Conservation (phyloP, 2,797 vertebrate species). For the Malacoraja senta region DNA sequence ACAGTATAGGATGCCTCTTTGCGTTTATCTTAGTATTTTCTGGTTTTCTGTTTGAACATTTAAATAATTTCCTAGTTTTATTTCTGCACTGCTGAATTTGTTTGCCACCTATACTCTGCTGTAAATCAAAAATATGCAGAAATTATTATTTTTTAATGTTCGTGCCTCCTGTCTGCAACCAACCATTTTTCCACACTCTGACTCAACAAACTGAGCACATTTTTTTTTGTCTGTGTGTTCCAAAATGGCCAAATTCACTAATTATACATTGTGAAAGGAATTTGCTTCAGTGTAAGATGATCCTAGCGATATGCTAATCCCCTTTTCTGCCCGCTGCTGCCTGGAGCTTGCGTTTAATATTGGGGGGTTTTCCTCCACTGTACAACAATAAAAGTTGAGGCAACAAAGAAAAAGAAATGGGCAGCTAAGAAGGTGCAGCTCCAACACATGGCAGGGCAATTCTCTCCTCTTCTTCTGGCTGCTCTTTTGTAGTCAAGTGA, state of each 20-base stretch:
- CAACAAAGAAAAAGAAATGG: constrained; percentile 81
- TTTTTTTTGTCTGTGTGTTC: constrained; percentile 51
- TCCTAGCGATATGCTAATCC: constrained; percentile 98
- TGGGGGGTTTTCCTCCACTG: constrained; percentile 57
- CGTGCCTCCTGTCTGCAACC: constrained; percentile 27
- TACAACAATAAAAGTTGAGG: constrained; percentile 91
- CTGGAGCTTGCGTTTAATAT: constrained; percentile 69
- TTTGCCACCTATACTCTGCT: background rate
- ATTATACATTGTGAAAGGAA: constrained; percentile 74
- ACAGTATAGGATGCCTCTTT: background rate
- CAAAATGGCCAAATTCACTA: constrained; percentile 59
- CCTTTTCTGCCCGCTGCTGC: constrained; percentile 73
- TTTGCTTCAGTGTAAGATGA: constrained; percentile 88
- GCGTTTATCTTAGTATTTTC: background rate
- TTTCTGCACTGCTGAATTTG: background rate
- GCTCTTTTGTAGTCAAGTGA: constrained; percentile 79
- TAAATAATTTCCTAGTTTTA: background rate
- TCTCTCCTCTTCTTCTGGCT: constrained; percentile 69
- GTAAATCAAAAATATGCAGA: background rate
- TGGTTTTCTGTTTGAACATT: background rate
- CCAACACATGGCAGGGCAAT: constrained; percentile 67
- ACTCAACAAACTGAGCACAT: constrained; percentile 52
- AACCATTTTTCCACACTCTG: constrained; percentile 39
- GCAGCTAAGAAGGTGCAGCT: constrained; percentile 69
- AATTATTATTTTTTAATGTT: constrained; percentile 18